A percentile compares a stretch with the other conserved stretches of the same genome.
phyloP scores from a whole-genome alignment of 1,140 invertebrate species.

The Sycophila sp. region DNA sequence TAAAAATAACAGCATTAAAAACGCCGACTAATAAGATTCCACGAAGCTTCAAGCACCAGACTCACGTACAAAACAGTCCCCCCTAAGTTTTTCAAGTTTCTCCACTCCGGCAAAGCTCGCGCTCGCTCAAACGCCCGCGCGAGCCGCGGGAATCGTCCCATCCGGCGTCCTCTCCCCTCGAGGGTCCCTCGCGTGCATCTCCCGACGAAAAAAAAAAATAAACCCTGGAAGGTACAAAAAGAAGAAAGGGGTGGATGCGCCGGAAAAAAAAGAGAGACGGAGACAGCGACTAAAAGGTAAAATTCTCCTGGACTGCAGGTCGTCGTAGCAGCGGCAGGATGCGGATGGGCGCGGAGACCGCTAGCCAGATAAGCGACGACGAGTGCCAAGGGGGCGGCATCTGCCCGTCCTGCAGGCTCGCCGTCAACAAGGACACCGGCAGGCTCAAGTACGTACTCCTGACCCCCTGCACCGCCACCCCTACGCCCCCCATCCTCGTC shows the following conservation, averaged over 20 bases:
- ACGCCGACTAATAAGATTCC: too few species aligned
- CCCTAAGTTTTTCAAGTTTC: too few species aligned
- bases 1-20: too few species aligned
- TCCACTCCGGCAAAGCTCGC: too few species aligned
- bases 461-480: not conserved
- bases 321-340: constrained; percentile 2
- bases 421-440: constrained; percentile 60
- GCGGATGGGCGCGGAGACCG: not conserved
- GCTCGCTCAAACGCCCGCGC: too few species aligned
- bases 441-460: constrained; percentile 56
- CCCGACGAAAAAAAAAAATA: not conserved
- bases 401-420: constrained; percentile 57
- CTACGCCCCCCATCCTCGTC: not conserved
- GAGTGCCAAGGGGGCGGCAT: constrained; percentile 52
- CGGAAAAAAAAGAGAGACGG: too few species aligned
- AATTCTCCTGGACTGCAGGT: too few species aligned
- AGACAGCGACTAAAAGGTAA: too few species aligned
- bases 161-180: not conserved
- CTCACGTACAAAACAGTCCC: too few species aligned
- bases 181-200: not conserved
- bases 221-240: not conserved
- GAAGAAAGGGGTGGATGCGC: too few species aligned
- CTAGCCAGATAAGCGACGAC: constrained; percentile 51
- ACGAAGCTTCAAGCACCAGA: too few species aligned
- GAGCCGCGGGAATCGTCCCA: too few species aligned